A percentile compares a stretch with the other conserved stretches of the same genome.
Conservation (phyloP, 92 coral and sea anemone genomes). For the Zoanthus sansibaricus region DNA sequence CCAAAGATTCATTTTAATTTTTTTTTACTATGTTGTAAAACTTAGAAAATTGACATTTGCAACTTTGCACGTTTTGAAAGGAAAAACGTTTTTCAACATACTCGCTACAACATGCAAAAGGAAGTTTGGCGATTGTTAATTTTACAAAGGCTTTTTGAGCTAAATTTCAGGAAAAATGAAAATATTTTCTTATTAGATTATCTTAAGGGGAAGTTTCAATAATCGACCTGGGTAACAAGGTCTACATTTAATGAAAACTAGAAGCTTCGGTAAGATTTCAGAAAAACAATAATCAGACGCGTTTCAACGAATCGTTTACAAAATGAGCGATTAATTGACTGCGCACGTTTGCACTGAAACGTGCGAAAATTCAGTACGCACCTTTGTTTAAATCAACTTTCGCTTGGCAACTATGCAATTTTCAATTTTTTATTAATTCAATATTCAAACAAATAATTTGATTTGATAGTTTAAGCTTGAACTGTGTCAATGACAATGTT, state of each 20-base stretch:
- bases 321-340: constrained; percentile 39
- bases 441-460: constrained; percentile 34
- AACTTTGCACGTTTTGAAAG: too few relatives aligned
- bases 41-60: too few relatives aligned
- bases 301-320: constrained; percentile 30
- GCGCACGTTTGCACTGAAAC: constrained; percentile 38
- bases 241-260: background rate
- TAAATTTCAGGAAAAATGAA: background rate
- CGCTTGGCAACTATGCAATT: constrained; percentile 35
- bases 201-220: background rate
- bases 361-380: constrained; percentile 22
- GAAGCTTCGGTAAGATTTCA: background rate
- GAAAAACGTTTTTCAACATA: too few relatives aligned
- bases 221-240: background rate
- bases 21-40: too few relatives aligned
- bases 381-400: constrained; percentile 1
- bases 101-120: too few relatives aligned
- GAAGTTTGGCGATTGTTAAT: too few relatives aligned
- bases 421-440: constrained; percentile 18
- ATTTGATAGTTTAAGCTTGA: constrained; percentile 41
- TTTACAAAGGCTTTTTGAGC: background rate
- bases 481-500: constrained; percentile 41
- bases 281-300: constrained; percentile 22
- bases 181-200: background rate
- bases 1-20: too few relatives aligned